Base-by-base conservation (phyloP, 1,140 invertebrate species). In the Vollenhovia emeryi region DNA sequence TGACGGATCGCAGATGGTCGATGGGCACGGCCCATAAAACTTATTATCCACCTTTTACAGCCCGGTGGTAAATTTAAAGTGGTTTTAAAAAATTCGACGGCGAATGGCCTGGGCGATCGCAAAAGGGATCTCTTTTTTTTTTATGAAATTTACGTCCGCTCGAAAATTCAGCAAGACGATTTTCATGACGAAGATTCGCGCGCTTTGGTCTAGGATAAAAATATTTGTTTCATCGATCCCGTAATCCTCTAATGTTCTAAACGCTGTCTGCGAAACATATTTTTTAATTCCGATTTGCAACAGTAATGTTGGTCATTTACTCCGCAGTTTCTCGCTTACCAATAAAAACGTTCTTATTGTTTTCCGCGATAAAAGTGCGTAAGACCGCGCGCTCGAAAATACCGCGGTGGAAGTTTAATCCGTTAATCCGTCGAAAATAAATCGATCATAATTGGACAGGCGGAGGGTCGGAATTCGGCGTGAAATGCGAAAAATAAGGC, bases 41-140 rank as follows among this genome's bases (percentile, higher is more conserved):
- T 92, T 92, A 92, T 91, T 92, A 90, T 92, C 90, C 88, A 85
- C 90, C 88, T 89, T 92, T 92, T 92, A 92, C 90, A 87, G 89
- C 84, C 74, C 78, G 88, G 88, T 89, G 89, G 86, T 90, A 90
- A 90, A 90, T 90, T 90, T 90, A 90, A 90, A 90, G 89, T 90
- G 89, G 89, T 90, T 90, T 90, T 89, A 87, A 90, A 90, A 90
- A 89, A 90, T 87, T 90, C 89, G 76, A 57, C 78, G 88, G 80
- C 69, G 80, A 86, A 90, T 89, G 59, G 88, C 59, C 87, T 11
- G 66, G 40, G 43, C 18, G 73, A 80, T 85, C 45, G 85, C 80
- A 85, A 87, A 85, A 87, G 57, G 71, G 76, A 73, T 79, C 50
- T 66, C 50, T 69, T 45, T 85, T 69, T 45, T 78, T 83, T 74